A percentile compares a stretch with the other conserved stretches of the same genome.
These are phyloP conservation scores for Silurus asotus DNA, from an alignment of 2,113 vertebrate genomes.

Conservation along the genomic window DNA sequence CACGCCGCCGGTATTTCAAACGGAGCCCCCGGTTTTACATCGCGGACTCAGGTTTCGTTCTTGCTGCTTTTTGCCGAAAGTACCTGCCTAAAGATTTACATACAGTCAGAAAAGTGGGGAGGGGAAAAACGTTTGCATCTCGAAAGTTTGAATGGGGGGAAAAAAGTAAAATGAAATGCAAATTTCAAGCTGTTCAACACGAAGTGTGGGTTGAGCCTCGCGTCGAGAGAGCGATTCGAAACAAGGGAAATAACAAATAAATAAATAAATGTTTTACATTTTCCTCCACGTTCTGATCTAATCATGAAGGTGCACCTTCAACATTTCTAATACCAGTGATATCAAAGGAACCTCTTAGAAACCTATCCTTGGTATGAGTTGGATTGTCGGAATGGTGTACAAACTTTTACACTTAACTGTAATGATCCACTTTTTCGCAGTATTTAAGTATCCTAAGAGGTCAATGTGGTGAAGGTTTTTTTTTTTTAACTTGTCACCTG, in stretches of 20 bases:
- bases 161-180: background rate
- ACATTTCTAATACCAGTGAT: too few species aligned
- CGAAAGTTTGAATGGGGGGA: background rate
- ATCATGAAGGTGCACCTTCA: too few species aligned
- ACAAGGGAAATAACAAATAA: background rate
- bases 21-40: background rate
- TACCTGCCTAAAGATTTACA: background rate
- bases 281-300: background rate
- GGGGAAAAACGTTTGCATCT: background rate
- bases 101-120: background rate
- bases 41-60: background rate
- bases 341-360: background rate
- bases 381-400: background rate
- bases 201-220: background rate
- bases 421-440: background rate
- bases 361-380: background rate
- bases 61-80: background rate
- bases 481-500: too few species aligned
- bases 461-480: background rate
- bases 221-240: background rate
- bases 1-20: background rate
- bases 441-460: background rate
- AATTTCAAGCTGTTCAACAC: constrained; percentile 6
- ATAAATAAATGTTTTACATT: background rate
- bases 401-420: background rate